Conservation (phyloP, 2,113 vertebrate genomes). For the Anseranas semipalmata region DNA sequence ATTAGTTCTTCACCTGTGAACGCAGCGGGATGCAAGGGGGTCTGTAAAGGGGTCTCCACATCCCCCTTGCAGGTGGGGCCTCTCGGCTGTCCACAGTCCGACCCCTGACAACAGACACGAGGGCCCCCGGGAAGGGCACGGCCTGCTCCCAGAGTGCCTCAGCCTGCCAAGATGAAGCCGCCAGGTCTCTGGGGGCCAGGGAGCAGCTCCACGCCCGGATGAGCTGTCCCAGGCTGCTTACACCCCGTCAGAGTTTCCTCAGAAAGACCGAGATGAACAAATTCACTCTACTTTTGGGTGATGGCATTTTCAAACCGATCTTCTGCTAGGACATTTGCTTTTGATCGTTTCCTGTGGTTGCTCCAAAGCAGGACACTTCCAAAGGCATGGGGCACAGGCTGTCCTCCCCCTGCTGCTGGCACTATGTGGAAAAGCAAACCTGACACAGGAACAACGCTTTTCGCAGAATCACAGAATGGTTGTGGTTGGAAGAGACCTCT, state of each 20-base stretch:
- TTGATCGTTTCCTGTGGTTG: fast-evolving
- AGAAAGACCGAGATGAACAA: neutral
- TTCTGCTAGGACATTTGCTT: neutral
- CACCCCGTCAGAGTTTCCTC: neutral
- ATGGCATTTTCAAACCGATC: neutral
- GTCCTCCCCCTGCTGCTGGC: neutral
- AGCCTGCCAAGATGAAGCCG: neutral
- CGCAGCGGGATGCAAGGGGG: fast-evolving
- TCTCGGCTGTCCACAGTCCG: neutral
- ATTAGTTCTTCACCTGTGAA: neutral
- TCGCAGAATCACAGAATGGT: no score
- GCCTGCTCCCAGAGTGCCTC: neutral
- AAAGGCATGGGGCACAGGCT: neutral
- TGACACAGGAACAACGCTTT: fast-evolving
- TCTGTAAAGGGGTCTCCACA: neutral
- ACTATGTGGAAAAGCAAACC: neutral
- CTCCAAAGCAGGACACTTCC: neutral
- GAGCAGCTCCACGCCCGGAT: neutral
- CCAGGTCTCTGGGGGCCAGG: fast-evolving
- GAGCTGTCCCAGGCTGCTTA: neutral
- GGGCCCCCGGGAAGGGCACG: neutral
- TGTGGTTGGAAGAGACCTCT: no score
- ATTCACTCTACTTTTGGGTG: neutral
- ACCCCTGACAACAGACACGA: neutral
- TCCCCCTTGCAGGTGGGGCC: neutral